Base-by-base conservation (phyloP, 1,140 invertebrate species). In the Monomorium pharaonis region DNA sequence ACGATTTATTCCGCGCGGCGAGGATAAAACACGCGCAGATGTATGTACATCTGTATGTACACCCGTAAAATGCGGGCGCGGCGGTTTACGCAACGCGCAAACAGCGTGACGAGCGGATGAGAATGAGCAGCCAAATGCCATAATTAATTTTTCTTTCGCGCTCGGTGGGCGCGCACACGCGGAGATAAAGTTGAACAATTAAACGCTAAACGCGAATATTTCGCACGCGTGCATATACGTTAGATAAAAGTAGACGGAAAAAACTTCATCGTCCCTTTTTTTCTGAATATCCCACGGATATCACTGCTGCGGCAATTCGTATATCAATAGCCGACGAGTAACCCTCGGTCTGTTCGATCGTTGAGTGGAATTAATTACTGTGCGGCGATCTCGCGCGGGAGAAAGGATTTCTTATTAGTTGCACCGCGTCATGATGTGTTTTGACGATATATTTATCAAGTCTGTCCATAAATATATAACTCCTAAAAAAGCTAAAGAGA, bases 61-160 rank as follows among this genome's bases (percentile, higher is more conserved):
- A 47, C 10, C 5, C n/a, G n/a, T n/a, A n/a, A n/a, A n/a, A n/a
- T n/a, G n/a, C n/a, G n/a, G 30, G 18, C 1, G 14, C 7, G 18
- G 30, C 10, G 9, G 24, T 60, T 51, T 37, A 65, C 70, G 81
- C 44, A 42, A 51, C 14, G n/a, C 27, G 72, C 21, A 9, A 54
- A n/a, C 21, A n/a, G 14, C 63, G 12, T 12, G 37, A 24, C 49
- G 44, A 6, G 30, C 9, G 30, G 7, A 14, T 49, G 44, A 30
- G 37, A 47, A 60, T 37, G 44, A 83, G 21, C 51, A 21, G 24
- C 24, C 44, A 60, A 85, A 33, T 33, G 67, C 63, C 65, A 49
- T 69, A 56, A 86, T 89, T 84, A 86, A 89, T 86, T 89, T 85
- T 60, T 21, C 60, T 72, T 84, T 47, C 56, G 33, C 51, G n/a